Percentiles rank a stretch among this genome's conserved stretches.
These are phyloP conservation scores for Cololabis saira DNA, from an alignment of 2,113 vertebrate genomes.

Conservation along the genomic window DNA sequence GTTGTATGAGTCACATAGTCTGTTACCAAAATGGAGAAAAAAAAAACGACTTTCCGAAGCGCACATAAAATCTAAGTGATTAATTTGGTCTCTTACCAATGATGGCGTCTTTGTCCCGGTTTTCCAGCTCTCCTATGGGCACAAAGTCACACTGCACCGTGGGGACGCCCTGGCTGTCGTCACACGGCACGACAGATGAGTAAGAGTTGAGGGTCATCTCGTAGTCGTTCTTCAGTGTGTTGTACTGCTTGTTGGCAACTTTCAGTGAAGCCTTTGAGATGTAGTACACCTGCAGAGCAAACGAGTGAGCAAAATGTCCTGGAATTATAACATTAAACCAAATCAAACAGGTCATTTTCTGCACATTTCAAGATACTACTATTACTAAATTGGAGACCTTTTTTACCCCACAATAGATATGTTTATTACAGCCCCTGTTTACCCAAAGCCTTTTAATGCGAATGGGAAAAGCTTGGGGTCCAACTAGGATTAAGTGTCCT, in stretches of 20 bases:
- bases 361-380: background rate
- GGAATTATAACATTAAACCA: conserved; percentile 23
- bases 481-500: conserved; percentile 44
- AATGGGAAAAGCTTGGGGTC: conserved; percentile 46
- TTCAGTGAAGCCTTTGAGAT: conserved; percentile 90
- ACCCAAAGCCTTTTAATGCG: conserved; percentile 29
- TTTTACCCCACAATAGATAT: conserved; percentile 41
- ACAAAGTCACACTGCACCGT: conserved; percentile 87
- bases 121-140: conserved; percentile 86
- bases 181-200: conserved; percentile 86
- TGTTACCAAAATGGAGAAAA: no score
- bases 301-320: background rate
- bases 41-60: background rate
- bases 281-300: conserved; percentile 86
- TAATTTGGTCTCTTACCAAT: conserved; percentile 80
- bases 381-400: conserved; percentile 1
- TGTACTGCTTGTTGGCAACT: conserved; percentile 90
- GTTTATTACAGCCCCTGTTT: conserved; percentile 27
- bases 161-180: conserved; percentile 81
- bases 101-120: conserved; percentile 83
- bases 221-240: conserved; percentile 89
- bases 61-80: background rate
- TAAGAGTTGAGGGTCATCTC: conserved; percentile 89
- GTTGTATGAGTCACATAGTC: no score
- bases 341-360: conserved; percentile 23